Evolutionary conservation across 2,797 vertebrate genomes (phyloP).

Genomic region (Takifugu ocellatus): DNA sequence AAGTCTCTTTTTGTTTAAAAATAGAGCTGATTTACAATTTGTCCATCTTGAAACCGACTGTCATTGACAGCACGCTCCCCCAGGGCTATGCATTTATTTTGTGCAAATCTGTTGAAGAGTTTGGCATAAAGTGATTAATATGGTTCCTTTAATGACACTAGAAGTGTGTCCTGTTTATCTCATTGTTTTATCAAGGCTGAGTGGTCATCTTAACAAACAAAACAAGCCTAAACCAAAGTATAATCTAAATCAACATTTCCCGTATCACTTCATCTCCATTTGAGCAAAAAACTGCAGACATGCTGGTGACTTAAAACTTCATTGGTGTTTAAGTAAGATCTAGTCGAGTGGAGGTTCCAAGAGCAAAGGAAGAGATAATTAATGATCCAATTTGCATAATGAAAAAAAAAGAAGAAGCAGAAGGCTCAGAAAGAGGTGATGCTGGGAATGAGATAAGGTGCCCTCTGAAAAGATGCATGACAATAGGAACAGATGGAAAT

Average conservation of each 20-base stretch:
- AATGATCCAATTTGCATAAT: conserved; percentile 49
- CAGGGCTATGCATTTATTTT: background rate
- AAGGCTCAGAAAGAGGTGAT: conserved; percentile 36
- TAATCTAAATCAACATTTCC: no score
- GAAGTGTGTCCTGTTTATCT: conserved; percentile 21
- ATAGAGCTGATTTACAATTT: no score
- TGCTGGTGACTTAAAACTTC: no score
- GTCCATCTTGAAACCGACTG: no score
- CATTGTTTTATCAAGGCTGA: background rate
- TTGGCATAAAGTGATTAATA: conserved; percentile 4
- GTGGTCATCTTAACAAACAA: background rate
- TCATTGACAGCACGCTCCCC: no score
- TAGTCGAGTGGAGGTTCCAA: conserved; percentile 9
- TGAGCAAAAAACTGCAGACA: no score
- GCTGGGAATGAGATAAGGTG: conserved; percentile 39
- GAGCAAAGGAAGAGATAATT: conserved; percentile 53
- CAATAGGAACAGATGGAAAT: conserved; percentile 37
- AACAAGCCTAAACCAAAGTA: background rate
- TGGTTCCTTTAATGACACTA: conserved; percentile 31
- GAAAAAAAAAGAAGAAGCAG: conserved; percentile 36
- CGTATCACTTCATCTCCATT: no score
- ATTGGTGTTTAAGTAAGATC: no score
- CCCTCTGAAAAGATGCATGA: conserved; percentile 38
- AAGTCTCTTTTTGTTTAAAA: no score
- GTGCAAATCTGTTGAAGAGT: background rate